Base-by-base conservation (phyloP, 2,797 vertebrate species). In the Astyanax mexicanus region DNA sequence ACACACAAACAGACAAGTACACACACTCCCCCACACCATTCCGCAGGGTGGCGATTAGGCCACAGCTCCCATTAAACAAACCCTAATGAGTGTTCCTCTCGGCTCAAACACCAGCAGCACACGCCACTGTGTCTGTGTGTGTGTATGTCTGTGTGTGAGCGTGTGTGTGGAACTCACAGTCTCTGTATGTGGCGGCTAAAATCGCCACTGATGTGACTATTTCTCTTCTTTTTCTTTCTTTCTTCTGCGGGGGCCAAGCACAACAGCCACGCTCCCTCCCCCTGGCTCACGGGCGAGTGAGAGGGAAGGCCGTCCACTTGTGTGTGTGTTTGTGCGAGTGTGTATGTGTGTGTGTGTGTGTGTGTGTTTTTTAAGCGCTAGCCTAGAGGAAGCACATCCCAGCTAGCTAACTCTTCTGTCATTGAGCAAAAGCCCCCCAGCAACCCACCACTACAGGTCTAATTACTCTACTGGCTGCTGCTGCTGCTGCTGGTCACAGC, bases 401-500 rank as follows among this genome's bases (percentile, higher is more conserved):
- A 38, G n/a, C 35, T 12, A 37, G 21, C 61, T 12, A 37, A 21
- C 61, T 47, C 49, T 66, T 9, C 62, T 57, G 49, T 66, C 29
- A 57, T 19, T 25, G 8, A 57, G 38, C 10, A 55, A 61, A 55
- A 29, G 29, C 38, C 64, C 42, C 19, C 27, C 40, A 37, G 57
- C 57, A 37, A 12, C 21, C 40, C 68, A 82, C 13, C 80, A 74
- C 69, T 80, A 75, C 73, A 86, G 77, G 80, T 83, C 76, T 86
- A 89, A 90, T 91, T 85, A 89, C 86, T 86, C 49, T 42, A 80
- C 81, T 85, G 78, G 64, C 83, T 85, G 79, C 51, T 8, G 4
- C 2, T 54, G 81, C 85, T 78, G 64, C 83, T 85, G 79, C 51
- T 8, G 4, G 2, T 54, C 54, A 47, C 21, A 21, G 19, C 21